These are phyloP conservation scores for Epistrophe eligans DNA, from an alignment of 2,888 invertebrate species.

Conservation along the genomic window DNA sequence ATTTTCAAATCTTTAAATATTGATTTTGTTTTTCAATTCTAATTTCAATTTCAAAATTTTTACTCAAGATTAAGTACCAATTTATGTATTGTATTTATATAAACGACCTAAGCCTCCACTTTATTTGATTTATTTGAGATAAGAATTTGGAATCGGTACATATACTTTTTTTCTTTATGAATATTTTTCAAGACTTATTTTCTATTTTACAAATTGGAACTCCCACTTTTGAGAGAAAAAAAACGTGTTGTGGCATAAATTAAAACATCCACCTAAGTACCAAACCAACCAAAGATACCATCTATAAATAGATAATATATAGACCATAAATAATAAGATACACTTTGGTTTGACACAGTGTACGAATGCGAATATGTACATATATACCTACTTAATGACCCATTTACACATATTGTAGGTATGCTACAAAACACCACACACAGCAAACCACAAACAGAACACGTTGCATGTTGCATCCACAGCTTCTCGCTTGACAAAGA, in stretches of 20 bases:
- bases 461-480: slow-evolving; percentile 51
- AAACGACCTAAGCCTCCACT: too few relatives aligned
- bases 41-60: too few relatives aligned
- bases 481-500: slow-evolving; percentile 28
- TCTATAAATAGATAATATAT: slow-evolving; percentile 22
- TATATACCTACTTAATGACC: not conserved
- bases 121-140: too few relatives aligned
- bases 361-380: not conserved
- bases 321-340: slow-evolving; percentile 29
- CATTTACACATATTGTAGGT: slow-evolving; percentile 2
- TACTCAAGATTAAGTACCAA: too few relatives aligned
- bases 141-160: too few relatives aligned
- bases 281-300: not conserved
- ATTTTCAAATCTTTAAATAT: too few relatives aligned
- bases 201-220: not conserved
- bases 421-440: slow-evolving; percentile 25
- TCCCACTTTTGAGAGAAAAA: not conserved
- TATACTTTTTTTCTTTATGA: too few relatives aligned
- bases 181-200: not conserved
- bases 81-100: too few relatives aligned
- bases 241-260: slow-evolving; percentile 22
- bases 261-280: not conserved
- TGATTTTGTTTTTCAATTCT: too few relatives aligned
- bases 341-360: not conserved
- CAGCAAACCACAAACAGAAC: slow-evolving; percentile 56